Percentiles rank a stretch among this genome's conserved stretches.
phyloP scores from a whole-genome alignment of 2,888 invertebrate species.

The Leptinotarsa rubiginosa region DNA sequence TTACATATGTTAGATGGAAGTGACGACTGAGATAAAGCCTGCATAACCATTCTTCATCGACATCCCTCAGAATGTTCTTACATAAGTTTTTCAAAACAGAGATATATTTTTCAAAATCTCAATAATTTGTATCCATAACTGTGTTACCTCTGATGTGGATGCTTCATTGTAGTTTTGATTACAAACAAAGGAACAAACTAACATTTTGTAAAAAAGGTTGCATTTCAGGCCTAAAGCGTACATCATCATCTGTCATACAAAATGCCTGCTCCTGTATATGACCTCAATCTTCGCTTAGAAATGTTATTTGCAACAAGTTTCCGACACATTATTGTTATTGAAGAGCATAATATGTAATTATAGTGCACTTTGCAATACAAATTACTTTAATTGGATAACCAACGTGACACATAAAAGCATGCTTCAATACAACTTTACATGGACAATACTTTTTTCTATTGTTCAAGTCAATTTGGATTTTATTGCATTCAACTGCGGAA shows the following conservation, averaged over 20 bases:
- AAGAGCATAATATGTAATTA: constrained; percentile 12
- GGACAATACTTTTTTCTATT: neutral
- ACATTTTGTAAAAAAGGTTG: too few relatives aligned
- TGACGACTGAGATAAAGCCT: too few relatives aligned
- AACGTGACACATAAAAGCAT: constrained; percentile 5
- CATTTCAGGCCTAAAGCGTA: too few relatives aligned
- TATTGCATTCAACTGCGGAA: neutral
- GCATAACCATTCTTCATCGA: too few relatives aligned
- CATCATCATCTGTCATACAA: neutral
- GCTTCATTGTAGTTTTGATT: too few relatives aligned
- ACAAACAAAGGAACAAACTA: too few relatives aligned
- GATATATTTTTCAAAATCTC: too few relatives aligned
- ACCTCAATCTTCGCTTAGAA: constrained; percentile 9
- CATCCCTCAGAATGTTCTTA: too few relatives aligned
- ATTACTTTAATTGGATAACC: neutral
- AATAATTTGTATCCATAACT: too few relatives aligned
- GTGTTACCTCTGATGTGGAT: too few relatives aligned
- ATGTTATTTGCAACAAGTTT: neutral
- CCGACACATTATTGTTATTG: constrained; percentile 14
- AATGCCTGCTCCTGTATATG: neutral
- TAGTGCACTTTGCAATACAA: constrained; percentile 8
- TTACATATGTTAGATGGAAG: too few relatives aligned
- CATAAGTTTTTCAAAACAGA: too few relatives aligned
- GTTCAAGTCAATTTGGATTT: neutral
- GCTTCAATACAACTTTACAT: constrained; percentile 2